Percentiles rank a stretch among this genome's conserved stretches.
Evolutionary conservation across 1,140 invertebrate species (phyloP).

Genomic region (Neocloeon triangulifer): DNA sequence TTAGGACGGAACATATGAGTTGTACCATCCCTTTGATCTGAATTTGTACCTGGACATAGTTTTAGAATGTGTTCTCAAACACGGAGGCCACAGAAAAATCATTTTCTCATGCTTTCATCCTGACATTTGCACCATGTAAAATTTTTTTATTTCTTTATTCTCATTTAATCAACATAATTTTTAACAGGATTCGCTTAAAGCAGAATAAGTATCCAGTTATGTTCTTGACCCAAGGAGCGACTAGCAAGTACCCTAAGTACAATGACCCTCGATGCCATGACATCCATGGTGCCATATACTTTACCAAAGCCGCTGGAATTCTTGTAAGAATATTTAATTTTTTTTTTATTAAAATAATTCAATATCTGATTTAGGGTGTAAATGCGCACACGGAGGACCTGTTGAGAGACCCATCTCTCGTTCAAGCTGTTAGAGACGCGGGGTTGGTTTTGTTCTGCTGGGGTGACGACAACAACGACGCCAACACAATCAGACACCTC

Average conservation of each 20-base stretch:
- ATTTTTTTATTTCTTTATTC: slow-evolving; percentile 4
- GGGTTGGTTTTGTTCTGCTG: slow-evolving; percentile 82
- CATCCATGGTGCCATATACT: slow-evolving; percentile 59
- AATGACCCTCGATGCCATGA: slow-evolving; percentile 58
- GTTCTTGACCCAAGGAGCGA: slow-evolving; percentile 74
- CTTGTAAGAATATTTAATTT: slow-evolving; percentile 23
- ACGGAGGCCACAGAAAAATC: slow-evolving; percentile 54
- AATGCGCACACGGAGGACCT: slow-evolving; percentile 83
- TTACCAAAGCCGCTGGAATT: slow-evolving; percentile 53
- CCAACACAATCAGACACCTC: slow-evolving; percentile 60
- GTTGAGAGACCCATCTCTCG: slow-evolving; percentile 54
- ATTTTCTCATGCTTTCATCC: slow-evolving; percentile 90
- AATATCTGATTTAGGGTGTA: slow-evolving; percentile 32
- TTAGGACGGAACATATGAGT: slow-evolving; percentile 62
- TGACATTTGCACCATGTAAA: slow-evolving; percentile 70
- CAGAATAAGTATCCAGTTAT: slow-evolving; percentile 91
- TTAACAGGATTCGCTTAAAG: slow-evolving; percentile 48
- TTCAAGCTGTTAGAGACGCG: slow-evolving; percentile 47
- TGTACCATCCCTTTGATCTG: slow-evolving; percentile 71
- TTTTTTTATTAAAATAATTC: neutral
- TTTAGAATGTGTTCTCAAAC: slow-evolving; percentile 52
- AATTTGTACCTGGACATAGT: slow-evolving; percentile 80
- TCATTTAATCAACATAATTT: slow-evolving; percentile 3
- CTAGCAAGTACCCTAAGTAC: slow-evolving; percentile 57
- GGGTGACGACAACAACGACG: slow-evolving; percentile 87